Base-by-base conservation (phyloP, 2,888 invertebrate species). In the Ophioninae sp. region DNA sequence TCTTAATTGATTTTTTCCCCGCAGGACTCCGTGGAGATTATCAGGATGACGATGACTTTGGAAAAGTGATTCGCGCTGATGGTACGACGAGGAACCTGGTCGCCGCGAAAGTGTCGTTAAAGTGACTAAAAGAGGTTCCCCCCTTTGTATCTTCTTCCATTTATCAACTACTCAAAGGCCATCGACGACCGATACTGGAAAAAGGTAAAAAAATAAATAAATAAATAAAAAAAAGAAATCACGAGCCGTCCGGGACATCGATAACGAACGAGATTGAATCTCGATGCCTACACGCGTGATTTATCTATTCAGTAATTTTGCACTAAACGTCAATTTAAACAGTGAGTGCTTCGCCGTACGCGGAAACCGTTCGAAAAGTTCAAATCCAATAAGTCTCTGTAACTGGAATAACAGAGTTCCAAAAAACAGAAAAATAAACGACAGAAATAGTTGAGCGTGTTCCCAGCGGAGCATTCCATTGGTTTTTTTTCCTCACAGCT, bases 71-170 rank as follows among this genome's bases (percentile, higher is more conserved):
- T 77, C 77, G 59, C 56, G 30, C 44, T 6, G 67, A 79, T 72
- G 82, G 67, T 65, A 72, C 75, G 23, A 17, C 37, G 67, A 76
- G 51, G 64, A 13, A 20, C 39, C 22, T 68, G 68, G 59, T 58
- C 65, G 71, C 58, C 63, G 64, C 37, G 56, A 64, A 41, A 51
- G 13, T 56, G 63, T 69, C 44, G 17, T 69, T 56, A 23, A 59
- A 74, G 64, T 64, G 64, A 64, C 41, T 79, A 75, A 39, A 44
- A 58, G 59, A 39, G 6, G n/a, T 51, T 10, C 59, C 20, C 22
- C 64, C 56, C 7, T 64, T n/a, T 20, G 56, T 69, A 69, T 64
- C 68, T 65, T 64, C 30, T 37, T 39, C 44, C 37, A 56, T 30
- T 17, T 58, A 9, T 17, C 17, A n/a, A 59, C 75, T 82, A 65